Evolutionary conservation across 2,888 invertebrate genomes (phyloP).

Genomic region (Nephrotoma flavescens): DNA sequence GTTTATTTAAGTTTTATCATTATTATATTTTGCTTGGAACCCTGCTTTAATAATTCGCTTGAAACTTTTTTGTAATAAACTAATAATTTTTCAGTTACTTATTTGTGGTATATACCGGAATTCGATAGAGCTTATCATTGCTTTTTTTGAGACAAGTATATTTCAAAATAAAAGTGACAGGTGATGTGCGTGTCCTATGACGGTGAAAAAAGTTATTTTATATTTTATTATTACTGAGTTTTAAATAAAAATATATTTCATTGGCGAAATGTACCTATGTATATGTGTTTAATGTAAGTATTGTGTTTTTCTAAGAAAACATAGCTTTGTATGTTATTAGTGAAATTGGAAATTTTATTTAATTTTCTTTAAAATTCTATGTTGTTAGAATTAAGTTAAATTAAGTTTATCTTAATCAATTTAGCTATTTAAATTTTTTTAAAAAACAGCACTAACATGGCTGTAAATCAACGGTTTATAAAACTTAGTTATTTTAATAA

Average conservation of each 20-base stretch:
- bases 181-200: background rate
- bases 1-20: background rate
- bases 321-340: background rate
- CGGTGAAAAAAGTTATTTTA: background rate
- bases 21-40: background rate
- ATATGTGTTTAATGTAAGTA: background rate
- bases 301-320: background rate
- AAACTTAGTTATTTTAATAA: too few species aligned
- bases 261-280: background rate
- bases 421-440: too few species aligned
- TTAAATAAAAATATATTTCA: background rate
- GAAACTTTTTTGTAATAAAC: background rate
- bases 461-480: too few species aligned
- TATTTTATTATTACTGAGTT: background rate
- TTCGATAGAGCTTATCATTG: background rate
- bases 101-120: background rate
- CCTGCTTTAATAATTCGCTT: background rate
- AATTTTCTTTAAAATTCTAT: background rate
- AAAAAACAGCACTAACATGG: too few species aligned
- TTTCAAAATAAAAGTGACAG: background rate
- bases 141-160: background rate
- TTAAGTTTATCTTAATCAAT: background rate
- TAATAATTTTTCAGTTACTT: background rate
- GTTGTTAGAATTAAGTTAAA: background rate
- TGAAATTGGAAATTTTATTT: background rate